phyloP scores from a whole-genome alignment of 2,888 invertebrate genomes.

The Nysson spinosus region DNA sequence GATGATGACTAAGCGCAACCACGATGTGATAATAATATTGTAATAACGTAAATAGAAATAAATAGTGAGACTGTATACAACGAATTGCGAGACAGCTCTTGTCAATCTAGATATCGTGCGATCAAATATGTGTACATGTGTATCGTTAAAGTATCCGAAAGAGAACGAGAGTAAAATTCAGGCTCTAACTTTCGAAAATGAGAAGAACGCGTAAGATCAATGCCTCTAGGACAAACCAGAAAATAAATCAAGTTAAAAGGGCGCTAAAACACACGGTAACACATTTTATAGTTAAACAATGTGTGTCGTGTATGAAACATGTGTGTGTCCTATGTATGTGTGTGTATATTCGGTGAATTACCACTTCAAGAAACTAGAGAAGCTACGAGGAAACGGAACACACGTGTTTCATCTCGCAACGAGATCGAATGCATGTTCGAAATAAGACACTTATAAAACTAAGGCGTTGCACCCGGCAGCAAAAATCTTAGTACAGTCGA shows the following conservation, averaged over 20 bases:
- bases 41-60: constrained; percentile 47
- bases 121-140: constrained; percentile 7
- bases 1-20: constrained; percentile 38
- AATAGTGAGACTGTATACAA: constrained; percentile 58
- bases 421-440: constrained; percentile 24
- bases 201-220: too few species aligned
- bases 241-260: constrained; percentile 40
- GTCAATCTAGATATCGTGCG: constrained; percentile 48
- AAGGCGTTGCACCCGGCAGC: constrained; percentile 31
- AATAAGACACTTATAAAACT: constrained; percentile 25
- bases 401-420: too few species aligned
- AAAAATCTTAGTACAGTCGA: constrained; percentile 24
- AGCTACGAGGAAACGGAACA: too few species aligned
- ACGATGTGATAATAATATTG: constrained; percentile 31
- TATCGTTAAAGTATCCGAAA: constrained; percentile 5
- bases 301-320: constrained; percentile 1
- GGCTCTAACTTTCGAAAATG: too few species aligned
- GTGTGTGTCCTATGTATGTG: constrained; percentile 9
- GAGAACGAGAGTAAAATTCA: too few species aligned
- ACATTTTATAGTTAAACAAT: constrained; percentile 25
- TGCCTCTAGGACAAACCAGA: constrained; percentile 26
- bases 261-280: constrained; percentile 36
- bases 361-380: too few species aligned
- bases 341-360: constrained; percentile 7
- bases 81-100: constrained; percentile 55